These are phyloP conservation scores for Chlorodrepanis virens DNA, from an alignment of 2,113 vertebrate genomes.

Conservation along the genomic window DNA sequence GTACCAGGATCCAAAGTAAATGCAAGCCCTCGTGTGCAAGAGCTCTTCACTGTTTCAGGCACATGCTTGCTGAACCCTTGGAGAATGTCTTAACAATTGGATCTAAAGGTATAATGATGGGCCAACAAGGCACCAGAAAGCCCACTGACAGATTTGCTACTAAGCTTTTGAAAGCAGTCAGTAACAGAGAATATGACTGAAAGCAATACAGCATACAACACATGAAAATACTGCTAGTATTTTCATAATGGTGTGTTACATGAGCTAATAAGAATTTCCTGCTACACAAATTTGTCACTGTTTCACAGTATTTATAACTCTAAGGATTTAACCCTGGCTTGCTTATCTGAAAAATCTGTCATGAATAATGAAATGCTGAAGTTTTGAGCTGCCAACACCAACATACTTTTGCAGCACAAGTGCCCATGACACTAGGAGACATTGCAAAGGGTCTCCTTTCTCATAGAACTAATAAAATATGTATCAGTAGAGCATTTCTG, in stretches of 20 bases:
- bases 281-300: not conserved
- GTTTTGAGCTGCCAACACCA: not conserved
- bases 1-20: not conserved
- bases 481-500: not conserved
- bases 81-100: not conserved
- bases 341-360: not conserved
- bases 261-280: not conserved
- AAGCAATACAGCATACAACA: not conserved
- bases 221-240: not conserved
- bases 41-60: not conserved
- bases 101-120: not conserved
- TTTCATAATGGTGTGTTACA: not conserved
- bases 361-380: not conserved
- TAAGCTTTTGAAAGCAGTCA: not conserved
- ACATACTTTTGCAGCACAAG: not conserved
- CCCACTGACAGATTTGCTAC: not conserved
- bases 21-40: not conserved
- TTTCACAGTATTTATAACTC: not conserved
- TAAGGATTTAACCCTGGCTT: not conserved
- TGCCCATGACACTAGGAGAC: fast-evolving
- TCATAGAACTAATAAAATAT: not conserved
- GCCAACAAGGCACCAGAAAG: not conserved
- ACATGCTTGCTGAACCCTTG: not conserved
- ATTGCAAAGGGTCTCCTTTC: not conserved
- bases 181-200: not conserved